These are phyloP conservation scores for Rhinichthys klamathensis DNA, from an alignment of 2,113 vertebrate species.

Conservation along the genomic window DNA sequence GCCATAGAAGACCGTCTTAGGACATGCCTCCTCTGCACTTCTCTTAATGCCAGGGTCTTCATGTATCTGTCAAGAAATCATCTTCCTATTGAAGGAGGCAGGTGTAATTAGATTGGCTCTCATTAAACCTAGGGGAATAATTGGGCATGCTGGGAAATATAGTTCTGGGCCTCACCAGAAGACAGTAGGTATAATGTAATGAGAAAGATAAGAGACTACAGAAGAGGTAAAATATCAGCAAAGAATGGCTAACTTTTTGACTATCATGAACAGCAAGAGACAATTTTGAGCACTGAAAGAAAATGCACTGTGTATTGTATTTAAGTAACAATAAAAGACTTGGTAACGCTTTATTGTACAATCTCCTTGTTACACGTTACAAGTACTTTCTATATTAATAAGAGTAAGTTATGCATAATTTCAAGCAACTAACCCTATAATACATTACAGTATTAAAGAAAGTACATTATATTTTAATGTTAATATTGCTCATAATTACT, in stretches of 20 bases:
- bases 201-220: slow-evolving; percentile 47
- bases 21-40: neutral
- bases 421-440: neutral
- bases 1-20: slow-evolving; percentile 29
- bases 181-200: slow-evolving; percentile 59
- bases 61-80: slow-evolving; percentile 43
- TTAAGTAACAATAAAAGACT: neutral
- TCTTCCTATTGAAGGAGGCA: slow-evolving; percentile 45
- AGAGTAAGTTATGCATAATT: neutral
- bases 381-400: neutral
- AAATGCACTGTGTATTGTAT: neutral
- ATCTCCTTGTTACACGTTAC: neutral
- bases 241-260: neutral
- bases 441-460: no score
- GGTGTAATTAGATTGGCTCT: slow-evolving; percentile 51
- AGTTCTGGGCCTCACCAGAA: slow-evolving; percentile 31
- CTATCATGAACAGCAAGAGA: neutral
- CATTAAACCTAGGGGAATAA: slow-evolving; percentile 55
- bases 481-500: neutral
- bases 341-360: neutral
- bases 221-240: neutral
- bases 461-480: no score
- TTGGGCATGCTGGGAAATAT: slow-evolving; percentile 64
- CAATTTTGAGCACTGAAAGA: neutral
- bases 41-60: slow-evolving; percentile 31